phyloP scores from a whole-genome alignment of 2,888 invertebrate genomes.

The Stenurella melanura region DNA sequence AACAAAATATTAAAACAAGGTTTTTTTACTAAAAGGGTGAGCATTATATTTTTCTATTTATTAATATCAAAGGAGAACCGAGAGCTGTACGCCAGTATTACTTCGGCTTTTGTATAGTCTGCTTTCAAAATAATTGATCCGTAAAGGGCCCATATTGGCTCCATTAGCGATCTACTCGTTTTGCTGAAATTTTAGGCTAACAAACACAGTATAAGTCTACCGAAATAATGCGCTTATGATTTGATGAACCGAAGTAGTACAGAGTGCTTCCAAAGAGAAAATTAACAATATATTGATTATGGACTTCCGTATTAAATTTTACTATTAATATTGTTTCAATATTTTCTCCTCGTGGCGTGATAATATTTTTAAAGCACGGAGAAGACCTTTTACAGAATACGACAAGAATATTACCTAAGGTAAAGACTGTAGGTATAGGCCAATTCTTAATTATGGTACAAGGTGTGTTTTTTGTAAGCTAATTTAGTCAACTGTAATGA shows the following conservation, averaged over 20 bases:
- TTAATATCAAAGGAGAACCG: slow-evolving; percentile 29
- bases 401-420: background rate
- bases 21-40: background rate
- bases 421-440: no score
- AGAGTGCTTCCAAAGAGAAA: slow-evolving; percentile 13
- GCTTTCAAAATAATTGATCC: slow-evolving; percentile 40
- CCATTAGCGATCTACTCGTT: slow-evolving; percentile 36
- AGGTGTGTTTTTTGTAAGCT: no score
- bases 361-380: background rate
- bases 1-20: background rate
- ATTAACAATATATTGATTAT: slow-evolving; percentile 33
- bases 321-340: background rate
- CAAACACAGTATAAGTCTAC: slow-evolving; percentile 37
- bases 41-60: slow-evolving; percentile 19
- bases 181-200: slow-evolving; percentile 36
- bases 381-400: background rate
- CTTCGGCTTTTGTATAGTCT: slow-evolving; percentile 33
- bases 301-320: background rate
- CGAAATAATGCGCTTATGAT: slow-evolving; percentile 39
- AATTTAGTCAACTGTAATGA: no score
- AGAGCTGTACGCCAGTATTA: background rate
- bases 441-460: no score
- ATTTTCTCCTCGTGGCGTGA: background rate
- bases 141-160: slow-evolving; percentile 35
- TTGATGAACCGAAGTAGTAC: slow-evolving; percentile 20